Evolutionary conservation across 2,113 vertebrate species (phyloP), one percentile per base, ranked within the genome.

Genomic region (Oplegnathus fasciatus): DNA sequence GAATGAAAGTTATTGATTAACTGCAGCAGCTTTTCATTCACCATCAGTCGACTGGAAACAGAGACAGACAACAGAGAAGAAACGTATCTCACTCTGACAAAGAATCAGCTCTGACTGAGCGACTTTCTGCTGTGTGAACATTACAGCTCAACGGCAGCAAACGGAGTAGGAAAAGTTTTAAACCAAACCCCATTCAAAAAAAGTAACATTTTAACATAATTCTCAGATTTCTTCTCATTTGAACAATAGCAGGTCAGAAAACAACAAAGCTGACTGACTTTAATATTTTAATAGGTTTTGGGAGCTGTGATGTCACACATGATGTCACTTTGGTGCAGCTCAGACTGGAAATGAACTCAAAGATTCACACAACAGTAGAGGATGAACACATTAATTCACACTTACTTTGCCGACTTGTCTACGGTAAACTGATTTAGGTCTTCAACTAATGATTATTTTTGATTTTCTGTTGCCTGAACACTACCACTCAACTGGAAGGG

Each of bases 321-420:
- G 89, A 91, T 87, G 86, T 88, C 88, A 91, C 40, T 57, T 48
- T 8, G 9, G 61, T 50, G 61, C 87, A 70, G 73, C 78, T 78
- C 67, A 46, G 80, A 57, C 58, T 74, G 62, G 55, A 81, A 82
- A 91, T 72, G 73, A 73, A 76, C 72, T 86, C 80, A 77, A 72
- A 74, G n/a, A 70, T n/a, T n/a, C n/a, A n/a, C n/a, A n/a, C n/a
- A n/a, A n/a, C n/a, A n/a, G n/a, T n/a, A n/a, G n/a, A n/a, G n/a
- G n/a, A n/a, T n/a, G n/a, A n/a, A n/a, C n/a, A n/a, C n/a, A n/a
- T n/a, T n/a, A n/a, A n/a, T n/a, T n/a, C n/a, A n/a, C n/a, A n/a
- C n/a, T n/a, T n/a, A n/a, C n/a, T n/a, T n/a, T n/a, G n/a, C n/a
- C n/a, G n/a, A n/a, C n/a, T n/a, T n/a, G n/a, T n/a, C n/a, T n/a